These are phyloP conservation scores for Anaspis maculata DNA, from an alignment of 2,888 invertebrate species.

Conservation along the genomic window DNA sequence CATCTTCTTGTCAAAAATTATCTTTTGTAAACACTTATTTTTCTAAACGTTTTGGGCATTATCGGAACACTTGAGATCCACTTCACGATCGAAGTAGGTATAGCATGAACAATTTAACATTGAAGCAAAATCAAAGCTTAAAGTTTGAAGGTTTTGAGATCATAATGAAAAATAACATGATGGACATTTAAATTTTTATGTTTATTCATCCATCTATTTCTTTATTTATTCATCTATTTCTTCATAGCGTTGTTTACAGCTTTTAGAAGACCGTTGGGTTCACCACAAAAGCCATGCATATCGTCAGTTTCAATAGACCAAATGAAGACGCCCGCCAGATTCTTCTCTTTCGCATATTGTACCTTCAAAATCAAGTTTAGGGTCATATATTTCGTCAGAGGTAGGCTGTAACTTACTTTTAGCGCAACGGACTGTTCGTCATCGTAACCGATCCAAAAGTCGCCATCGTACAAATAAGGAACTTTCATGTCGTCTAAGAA, in stretches of 20 bases:
- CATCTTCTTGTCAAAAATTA: no score
- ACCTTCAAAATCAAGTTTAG: conserved; percentile 28
- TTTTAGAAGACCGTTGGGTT: conserved; percentile 48
- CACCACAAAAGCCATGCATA: conserved; percentile 51
- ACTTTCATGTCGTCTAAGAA: conserved; percentile 22
- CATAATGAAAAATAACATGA: no score
- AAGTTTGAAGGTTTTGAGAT: no score
- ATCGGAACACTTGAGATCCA: no score
- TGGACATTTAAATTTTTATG: no score
- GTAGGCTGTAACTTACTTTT: conserved; percentile 2
- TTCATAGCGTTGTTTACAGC: conserved; percentile 35
- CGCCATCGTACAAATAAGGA: conserved; percentile 18
- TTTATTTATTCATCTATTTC: conserved; percentile 1
- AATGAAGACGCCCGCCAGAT: conserved; percentile 54
- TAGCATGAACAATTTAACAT: no score
- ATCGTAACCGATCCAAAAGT: conserved; percentile 21
- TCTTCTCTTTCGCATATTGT: conserved; percentile 31
- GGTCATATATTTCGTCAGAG: background rate
- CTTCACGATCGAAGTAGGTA: no score
- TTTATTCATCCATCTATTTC: no score
- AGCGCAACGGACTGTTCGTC: conserved; percentile 17
- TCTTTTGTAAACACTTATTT: no score
- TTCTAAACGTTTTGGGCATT: no score
- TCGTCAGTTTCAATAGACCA: conserved; percentile 73
- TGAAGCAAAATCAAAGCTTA: no score